Conservation (phyloP, 2,888 invertebrate genomes). For the Philereme vetulata region DNA sequence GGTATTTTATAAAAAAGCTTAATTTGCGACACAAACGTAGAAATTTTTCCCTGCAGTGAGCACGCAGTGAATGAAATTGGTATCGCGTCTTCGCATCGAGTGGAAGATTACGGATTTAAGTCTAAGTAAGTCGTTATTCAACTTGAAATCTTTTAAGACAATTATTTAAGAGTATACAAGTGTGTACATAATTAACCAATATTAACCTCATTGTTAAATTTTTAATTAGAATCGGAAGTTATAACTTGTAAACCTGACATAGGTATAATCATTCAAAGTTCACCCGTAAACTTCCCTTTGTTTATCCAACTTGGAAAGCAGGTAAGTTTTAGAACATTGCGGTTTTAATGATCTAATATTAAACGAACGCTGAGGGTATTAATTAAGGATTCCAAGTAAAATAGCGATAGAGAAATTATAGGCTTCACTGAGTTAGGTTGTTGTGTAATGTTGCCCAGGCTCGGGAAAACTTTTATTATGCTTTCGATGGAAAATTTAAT, state of each 20-base stretch:
- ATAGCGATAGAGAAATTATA: constrained; percentile 70
- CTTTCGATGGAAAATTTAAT: constrained; percentile 6
- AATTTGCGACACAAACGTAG: too few relatives aligned
- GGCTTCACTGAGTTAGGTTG: constrained; percentile 44
- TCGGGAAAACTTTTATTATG: constrained; percentile 18
- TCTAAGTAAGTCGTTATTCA: too few relatives aligned
- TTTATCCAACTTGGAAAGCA: constrained; percentile 79
- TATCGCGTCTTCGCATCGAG: too few relatives aligned
- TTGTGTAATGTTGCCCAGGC: constrained; percentile 26
- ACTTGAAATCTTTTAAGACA: too few relatives aligned
- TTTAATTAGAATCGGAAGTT: constrained; percentile 78
- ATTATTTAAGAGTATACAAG: too few relatives aligned
- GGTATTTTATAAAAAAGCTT: too few relatives aligned
- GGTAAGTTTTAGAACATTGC: constrained; percentile 81
- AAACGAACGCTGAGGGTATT: constrained; percentile 79
- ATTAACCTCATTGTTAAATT: constrained; percentile 73
- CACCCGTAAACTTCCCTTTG: constrained; percentile 76
- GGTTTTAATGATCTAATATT: constrained; percentile 84
- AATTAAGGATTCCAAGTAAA: constrained; percentile 78
- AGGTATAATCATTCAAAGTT: constrained; percentile 74
- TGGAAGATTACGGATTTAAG: too few relatives aligned
- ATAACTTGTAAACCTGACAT: constrained; percentile 73
- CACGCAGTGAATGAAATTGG: too few relatives aligned
- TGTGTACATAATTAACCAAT: constrained; percentile 46
- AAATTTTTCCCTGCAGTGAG: too few relatives aligned